Base-by-base conservation (phyloP, 1,140 invertebrate species). In the Whitmania pigra region DNA sequence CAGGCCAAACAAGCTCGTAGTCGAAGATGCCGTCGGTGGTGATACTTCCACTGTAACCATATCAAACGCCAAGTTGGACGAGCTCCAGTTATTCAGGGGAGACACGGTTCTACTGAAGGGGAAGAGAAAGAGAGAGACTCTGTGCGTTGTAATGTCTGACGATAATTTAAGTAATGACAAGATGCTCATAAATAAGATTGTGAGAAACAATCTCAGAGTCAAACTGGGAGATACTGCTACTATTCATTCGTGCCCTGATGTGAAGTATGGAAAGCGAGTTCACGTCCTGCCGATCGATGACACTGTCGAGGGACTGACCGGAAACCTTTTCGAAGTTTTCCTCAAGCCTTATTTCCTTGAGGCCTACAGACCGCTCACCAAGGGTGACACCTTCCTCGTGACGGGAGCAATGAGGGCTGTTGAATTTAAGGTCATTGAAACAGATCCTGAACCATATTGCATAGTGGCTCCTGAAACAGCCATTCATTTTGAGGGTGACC, bases 281-380 rank as follows among this genome's bases (percentile, higher is more conserved):
- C 96, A 99, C 82, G 93, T 99, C 70, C 85, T 99, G 77, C 97
- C 97, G 0, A 97, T 99, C 81, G 97, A 99, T 86, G 97, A 99
- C 79, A 97, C 96, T 36, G 90, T 99, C 36, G 94, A 97, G 84
- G 96, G 97, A 67, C 31, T 36, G 31, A 36, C 31, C 6, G 31
- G 90, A 75, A 95, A 94, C 82, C 83, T 99, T 15, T 99, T 98
- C 83, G 95, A 99, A 84, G 95, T 98, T 18, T 99, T 94, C 82
- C 85, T 99, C 76, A 99, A 99, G 83, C 96, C 96, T 17, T 99
- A 99, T 82, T 99, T 99, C 83, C 83, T 98, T 80, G 97, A 99
- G 84, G 94, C 96, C 0, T 99, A 99, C 85, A 87, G 97, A 75
- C 97, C 97, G n/a, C 91, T 99, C 77, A 92, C 96, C 78, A 97